Conservation (phyloP, 2,113 vertebrate species). For the Ptilorrhoa leucosticta region DNA sequence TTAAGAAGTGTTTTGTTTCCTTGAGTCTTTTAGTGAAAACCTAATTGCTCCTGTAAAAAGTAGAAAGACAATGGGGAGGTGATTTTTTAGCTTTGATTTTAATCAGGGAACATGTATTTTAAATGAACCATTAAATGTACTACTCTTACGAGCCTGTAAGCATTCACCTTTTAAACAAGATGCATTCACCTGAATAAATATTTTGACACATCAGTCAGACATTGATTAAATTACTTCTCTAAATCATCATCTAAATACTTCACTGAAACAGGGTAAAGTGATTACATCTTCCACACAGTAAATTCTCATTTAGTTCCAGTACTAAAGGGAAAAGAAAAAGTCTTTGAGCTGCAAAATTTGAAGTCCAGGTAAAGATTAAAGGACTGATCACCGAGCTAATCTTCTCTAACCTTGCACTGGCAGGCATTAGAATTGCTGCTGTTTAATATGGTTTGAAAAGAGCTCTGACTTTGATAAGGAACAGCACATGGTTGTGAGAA, state of each 20-base stretch:
- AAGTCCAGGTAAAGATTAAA: constrained; percentile 37
- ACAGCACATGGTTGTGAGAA: not conserved
- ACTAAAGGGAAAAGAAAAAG: not conserved
- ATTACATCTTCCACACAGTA: not conserved
- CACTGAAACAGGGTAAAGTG: not conserved
- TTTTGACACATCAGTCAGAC: not conserved
- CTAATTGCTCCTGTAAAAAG: constrained; percentile 14
- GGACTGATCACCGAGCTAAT: not conserved
- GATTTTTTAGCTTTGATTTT: not conserved
- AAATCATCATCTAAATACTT: constrained; percentile 16
- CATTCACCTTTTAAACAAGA: not conserved
- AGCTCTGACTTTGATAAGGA: not conserved
- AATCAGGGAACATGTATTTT: not conserved
- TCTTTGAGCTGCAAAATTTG: not conserved
- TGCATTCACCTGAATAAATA: constrained; percentile 24
- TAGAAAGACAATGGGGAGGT: not conserved
- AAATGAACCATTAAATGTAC: not conserved
- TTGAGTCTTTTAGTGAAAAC: constrained; percentile 2
- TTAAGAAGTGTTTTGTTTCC: not conserved
- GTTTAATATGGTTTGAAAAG: not conserved
- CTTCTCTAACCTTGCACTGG: not conserved
- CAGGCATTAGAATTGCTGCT: not conserved
- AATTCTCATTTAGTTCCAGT: constrained; percentile 25
- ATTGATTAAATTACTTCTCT: constrained; percentile 18
- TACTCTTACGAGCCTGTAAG: constrained; percentile 21